Evolutionary conservation across 2,888 invertebrate species (phyloP).

Genomic region (Apamea sordens): DNA sequence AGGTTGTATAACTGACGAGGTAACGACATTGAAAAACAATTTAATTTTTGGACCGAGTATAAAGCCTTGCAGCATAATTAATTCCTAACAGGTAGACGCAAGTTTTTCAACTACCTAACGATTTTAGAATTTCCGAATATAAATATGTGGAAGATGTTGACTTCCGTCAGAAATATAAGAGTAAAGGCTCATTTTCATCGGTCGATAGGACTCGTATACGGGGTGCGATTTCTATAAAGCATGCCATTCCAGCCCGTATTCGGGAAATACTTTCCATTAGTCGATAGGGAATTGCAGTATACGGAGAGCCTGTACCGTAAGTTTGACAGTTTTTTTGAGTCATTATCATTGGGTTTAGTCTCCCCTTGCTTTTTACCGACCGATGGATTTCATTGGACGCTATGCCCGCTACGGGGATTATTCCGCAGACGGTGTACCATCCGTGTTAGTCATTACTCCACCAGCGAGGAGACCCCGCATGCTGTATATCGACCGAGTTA

Average conservation of each 20-base stretch:
- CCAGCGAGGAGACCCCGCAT: neutral
- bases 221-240: too few species aligned
- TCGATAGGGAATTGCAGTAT: neutral
- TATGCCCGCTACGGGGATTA: neutral
- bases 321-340: neutral
- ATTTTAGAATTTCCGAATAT: neutral
- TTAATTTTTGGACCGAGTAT: conserved; percentile 3
- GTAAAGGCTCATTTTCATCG: neutral
- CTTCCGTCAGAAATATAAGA: neutral
- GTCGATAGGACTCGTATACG: too few species aligned
- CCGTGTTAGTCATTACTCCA: neutral
- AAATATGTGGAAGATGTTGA: neutral
- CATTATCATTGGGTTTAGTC: neutral
- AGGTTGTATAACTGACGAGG: neutral
- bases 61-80: neutral
- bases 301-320: neutral
- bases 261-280: neutral
- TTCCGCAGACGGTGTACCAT: neutral
- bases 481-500: neutral
- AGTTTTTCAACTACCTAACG: neutral
- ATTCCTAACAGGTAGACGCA: neutral
- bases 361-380: neutral
- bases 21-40: conserved; percentile 4
- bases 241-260: too few species aligned
- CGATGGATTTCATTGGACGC: neutral